Base-by-base conservation (phyloP, 2,888 invertebrate species). In the Trilocha varians region DNA sequence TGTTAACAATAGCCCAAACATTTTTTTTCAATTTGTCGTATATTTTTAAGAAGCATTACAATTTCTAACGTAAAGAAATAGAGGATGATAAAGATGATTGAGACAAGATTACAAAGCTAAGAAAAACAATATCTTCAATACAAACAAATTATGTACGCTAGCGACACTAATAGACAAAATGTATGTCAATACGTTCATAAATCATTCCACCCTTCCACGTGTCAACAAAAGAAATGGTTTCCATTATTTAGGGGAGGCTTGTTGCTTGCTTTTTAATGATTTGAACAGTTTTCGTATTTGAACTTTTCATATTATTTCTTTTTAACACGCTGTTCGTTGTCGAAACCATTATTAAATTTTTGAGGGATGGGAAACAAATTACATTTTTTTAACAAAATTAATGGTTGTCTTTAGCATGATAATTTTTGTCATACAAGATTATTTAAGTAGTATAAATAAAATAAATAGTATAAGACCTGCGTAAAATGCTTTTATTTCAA, bases 181-280 rank as follows among this genome's bases (percentile, higher is more conserved):
- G 72, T 63, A 66, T 65, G 62, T 73, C 71, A 70, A 74, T 75
- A 65, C 64, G 65, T 65, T 60, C 70, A 78, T 78, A 76, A 78
- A 78, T 80, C 75, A 79, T 72, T 59, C 55, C 52, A 48, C 52
- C 54, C 52, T 45, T 46, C 60, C 56, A 56, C 57, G 60, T 75
- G 73, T 74, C 75, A 74, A 74, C 76, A 72, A 32, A 71, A 72
- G 68, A 71, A 71, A 71, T 68, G 65, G 62, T 58, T 65, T 65
- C 65, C 67, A 67, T 76, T 75, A 73, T 73, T 70, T 66, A 70
- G 62, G 64, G 57, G 53, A 52, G 52, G 49, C 49, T 54, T 45
- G 47, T 59, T 50, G 51, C 25, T 38, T 37, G 34, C 16, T 33
- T 33, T 40, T 40, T 9, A 25, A 25, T 3, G 2, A 25, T 25